phyloP scores from a whole-genome alignment of 1,140 invertebrate species.

The Zaprionus nigranus region DNA sequence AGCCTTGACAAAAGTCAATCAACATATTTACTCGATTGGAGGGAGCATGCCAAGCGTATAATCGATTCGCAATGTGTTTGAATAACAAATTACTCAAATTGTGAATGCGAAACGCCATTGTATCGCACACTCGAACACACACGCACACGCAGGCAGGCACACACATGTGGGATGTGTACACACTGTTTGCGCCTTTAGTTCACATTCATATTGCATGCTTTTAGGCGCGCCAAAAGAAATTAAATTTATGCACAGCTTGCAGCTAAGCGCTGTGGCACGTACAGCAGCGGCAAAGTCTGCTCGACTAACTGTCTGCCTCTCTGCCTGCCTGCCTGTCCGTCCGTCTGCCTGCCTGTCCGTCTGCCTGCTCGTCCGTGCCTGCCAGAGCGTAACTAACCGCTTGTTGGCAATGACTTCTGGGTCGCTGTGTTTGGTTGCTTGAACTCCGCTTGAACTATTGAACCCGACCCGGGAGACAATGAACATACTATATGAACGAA shows the following conservation, averaged over 20 bases:
- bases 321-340: not conserved
- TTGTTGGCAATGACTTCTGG: slow-evolving; percentile 66
- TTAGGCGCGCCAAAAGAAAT: slow-evolving; percentile 39
- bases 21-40: slow-evolving; percentile 79
- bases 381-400: slow-evolving; percentile 53
- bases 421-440: slow-evolving; percentile 56
- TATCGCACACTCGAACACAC: slow-evolving; percentile 28
- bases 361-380: slow-evolving; percentile 19
- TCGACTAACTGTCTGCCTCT: not conserved
- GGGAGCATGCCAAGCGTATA: slow-evolving; percentile 78
- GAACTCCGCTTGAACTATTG: slow-evolving; percentile 71
- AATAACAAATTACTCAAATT: slow-evolving; percentile 81
- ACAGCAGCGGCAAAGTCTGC: slow-evolving; percentile 1
- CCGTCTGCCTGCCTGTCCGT: not conserved
- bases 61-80: slow-evolving; percentile 82
- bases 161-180: slow-evolving; percentile 2
- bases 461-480: slow-evolving; percentile 62
- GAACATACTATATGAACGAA: slow-evolving; percentile 53
- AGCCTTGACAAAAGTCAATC: slow-evolving; percentile 82
- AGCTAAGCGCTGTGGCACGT: slow-evolving; percentile 27
- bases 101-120: slow-evolving; percentile 72
- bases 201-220: slow-evolving; percentile 45
- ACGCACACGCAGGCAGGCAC: not conserved
- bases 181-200: not conserved
- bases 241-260: slow-evolving; percentile 67